phyloP scores from a whole-genome alignment of 2,797 vertebrate species.

The Salarias fasciatus region DNA sequence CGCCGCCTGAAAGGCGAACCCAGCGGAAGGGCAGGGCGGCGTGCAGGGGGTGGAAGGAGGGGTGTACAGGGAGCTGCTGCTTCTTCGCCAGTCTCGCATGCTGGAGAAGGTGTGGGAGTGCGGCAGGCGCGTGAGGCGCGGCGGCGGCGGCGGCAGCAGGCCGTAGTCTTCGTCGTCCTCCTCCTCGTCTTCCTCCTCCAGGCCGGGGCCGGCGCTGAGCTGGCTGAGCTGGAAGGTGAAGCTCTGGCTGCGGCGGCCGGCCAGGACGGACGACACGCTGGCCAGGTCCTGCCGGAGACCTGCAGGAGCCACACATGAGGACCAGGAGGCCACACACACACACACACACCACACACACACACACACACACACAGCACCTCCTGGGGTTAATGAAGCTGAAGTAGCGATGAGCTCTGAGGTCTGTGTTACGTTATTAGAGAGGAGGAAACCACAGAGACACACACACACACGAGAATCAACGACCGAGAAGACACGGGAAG shows the following conservation, averaged over 20 bases:
- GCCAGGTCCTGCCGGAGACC: slow-evolving; percentile 95
- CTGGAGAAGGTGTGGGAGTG: slow-evolving; percentile 95
- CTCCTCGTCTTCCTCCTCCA: slow-evolving; percentile 87
- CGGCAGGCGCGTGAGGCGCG: slow-evolving; percentile 87
- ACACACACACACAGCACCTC: slow-evolving; percentile 64
- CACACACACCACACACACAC: not conserved
- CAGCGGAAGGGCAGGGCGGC: slow-evolving; percentile 82
- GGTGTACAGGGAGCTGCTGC: slow-evolving; percentile 84
- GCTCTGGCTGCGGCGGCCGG: slow-evolving; percentile 86
- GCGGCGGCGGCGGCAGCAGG: slow-evolving; percentile 88
- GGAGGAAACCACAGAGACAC: slow-evolving; percentile 34
- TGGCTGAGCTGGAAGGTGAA: slow-evolving; percentile 82
- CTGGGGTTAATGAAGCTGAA: slow-evolving; percentile 80
- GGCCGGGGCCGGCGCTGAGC: slow-evolving; percentile 83
- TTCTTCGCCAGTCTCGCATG: slow-evolving; percentile 89
- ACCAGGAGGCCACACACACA: slow-evolving; percentile 20
- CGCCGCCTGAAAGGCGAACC: slow-evolving; percentile 77
- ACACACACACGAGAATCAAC: slow-evolving; percentile 19
- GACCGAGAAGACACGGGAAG: not conserved
- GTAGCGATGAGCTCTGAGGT: slow-evolving; percentile 80
- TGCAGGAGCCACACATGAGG: slow-evolving; percentile 66
- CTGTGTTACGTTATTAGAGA: slow-evolving; percentile 72
- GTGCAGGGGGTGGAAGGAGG: slow-evolving; percentile 83
- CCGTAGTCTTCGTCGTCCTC: slow-evolving; percentile 91
- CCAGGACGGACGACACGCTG: slow-evolving; percentile 83